phyloP scores from a whole-genome alignment of 2,888 invertebrate genomes.

The Rhagium mordax region DNA sequence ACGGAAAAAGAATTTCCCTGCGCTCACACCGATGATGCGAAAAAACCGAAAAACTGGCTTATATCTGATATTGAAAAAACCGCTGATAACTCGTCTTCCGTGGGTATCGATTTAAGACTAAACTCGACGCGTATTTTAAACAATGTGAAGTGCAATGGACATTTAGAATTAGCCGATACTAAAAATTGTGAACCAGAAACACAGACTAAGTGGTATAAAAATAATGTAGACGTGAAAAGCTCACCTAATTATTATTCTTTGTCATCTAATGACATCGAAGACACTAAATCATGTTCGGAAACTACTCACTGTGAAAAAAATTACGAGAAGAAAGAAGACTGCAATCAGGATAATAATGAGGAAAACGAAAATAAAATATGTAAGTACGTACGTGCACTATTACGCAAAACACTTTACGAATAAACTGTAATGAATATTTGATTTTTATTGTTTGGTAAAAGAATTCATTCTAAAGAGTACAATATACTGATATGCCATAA shows the following conservation, averaged over 20 bases:
- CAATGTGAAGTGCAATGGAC: constrained; percentile 42
- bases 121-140: constrained; percentile 50
- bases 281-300: constrained; percentile 65
- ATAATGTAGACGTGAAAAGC: constrained; percentile 56
- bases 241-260: constrained; percentile 56
- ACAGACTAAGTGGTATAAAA: constrained; percentile 59
- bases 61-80: constrained; percentile 65
- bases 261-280: constrained; percentile 60
- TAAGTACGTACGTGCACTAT: constrained; percentile 46
- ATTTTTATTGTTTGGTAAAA: too few species aligned
- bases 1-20: constrained; percentile 60
- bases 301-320: constrained; percentile 60
- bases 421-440: too few species aligned
- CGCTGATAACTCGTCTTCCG: constrained; percentile 47
- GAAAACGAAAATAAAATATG: constrained; percentile 59
- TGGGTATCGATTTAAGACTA: constrained; percentile 65
- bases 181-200: constrained; percentile 43
- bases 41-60: constrained; percentile 68
- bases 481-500: too few species aligned
- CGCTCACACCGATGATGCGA: constrained; percentile 55
- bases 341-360: constrained; percentile 54
- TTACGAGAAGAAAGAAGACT: constrained; percentile 55
- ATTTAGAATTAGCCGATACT: constrained; percentile 28
- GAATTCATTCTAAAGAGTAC: too few species aligned
- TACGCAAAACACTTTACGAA: too few species aligned